Evolutionary conservation across 2,797 vertebrate species (phyloP).

Genomic region (Argentina silus): DNA sequence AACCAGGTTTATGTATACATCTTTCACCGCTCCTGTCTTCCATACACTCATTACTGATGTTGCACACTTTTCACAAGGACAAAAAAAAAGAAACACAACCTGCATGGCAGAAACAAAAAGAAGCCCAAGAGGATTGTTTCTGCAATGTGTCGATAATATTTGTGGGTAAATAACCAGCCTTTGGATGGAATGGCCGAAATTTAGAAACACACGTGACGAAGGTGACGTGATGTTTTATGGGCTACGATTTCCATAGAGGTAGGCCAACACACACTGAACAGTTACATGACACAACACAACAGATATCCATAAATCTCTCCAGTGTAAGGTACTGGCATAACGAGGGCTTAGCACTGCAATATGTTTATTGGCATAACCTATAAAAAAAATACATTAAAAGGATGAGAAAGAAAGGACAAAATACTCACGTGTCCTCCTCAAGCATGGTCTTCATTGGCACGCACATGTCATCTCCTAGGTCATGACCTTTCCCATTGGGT

Average conservation of each 20-base stretch:
- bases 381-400: not conserved
- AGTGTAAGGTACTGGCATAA: not conserved
- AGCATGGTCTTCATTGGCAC: constrained; percentile 66
- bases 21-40: constrained; percentile 16
- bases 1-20: constrained; percentile 10
- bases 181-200: not conserved
- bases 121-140: not conserved
- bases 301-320: not conserved
- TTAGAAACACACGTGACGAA: not conserved
- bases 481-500: constrained; percentile 85
- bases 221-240: constrained; percentile 10
- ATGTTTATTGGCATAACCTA: not conserved
- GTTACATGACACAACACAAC: not conserved
- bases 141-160: not conserved
- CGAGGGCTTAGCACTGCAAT: not conserved
- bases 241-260: constrained; percentile 5
- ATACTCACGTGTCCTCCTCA: constrained; percentile 78
- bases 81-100: not conserved
- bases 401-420: not conserved
- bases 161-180: not conserved
- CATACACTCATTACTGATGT: not conserved
- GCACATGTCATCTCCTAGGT: constrained; percentile 65
- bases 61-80: constrained; percentile 17
- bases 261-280: not conserved
- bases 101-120: constrained; percentile 10